A percentile compares a stretch with the other conserved stretches of the same genome.
Conservation (phyloP, 2,888 invertebrate genomes). For the Euproctis similis region DNA sequence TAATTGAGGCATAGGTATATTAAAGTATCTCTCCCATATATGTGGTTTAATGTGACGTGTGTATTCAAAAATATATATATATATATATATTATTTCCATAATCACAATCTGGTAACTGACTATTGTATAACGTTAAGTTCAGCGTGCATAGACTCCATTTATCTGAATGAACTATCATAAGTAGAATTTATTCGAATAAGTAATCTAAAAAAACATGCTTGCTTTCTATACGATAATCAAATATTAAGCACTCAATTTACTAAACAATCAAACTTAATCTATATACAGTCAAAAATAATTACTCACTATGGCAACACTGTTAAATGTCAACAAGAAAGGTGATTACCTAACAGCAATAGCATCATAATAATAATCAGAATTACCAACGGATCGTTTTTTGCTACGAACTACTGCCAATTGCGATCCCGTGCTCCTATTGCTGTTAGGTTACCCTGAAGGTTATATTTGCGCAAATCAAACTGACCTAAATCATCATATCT, state of each 20-base stretch:
- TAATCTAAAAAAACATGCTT: constrained; percentile 37
- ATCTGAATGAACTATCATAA: constrained; percentile 36
- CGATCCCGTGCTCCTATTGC: too few species aligned
- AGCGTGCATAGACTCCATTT: constrained; percentile 47
- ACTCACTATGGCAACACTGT: constrained; percentile 73
- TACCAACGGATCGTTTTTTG: too few species aligned
- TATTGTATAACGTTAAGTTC: constrained; percentile 52
- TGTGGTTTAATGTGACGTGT: constrained; percentile 24
- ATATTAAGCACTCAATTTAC: constrained; percentile 57
- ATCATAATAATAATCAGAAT: too few species aligned
- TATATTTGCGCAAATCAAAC: constrained; percentile 58
- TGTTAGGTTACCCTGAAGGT: too few species aligned
- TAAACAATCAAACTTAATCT: constrained; percentile 63
- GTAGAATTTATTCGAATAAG: constrained; percentile 32
- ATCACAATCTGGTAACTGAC: constrained; percentile 68
- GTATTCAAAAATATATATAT: constrained; percentile 65
- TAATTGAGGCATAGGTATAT: not conserved
- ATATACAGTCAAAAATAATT: constrained; percentile 70
- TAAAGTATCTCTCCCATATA: constrained; percentile 9
- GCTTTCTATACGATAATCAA: constrained; percentile 30
- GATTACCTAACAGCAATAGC: too few species aligned
- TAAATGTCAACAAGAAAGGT: constrained; percentile 71
- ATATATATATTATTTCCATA: constrained; percentile 55
- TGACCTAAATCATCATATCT: constrained; percentile 48
- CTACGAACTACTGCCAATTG: too few species aligned